These are phyloP conservation scores for Thumatha senex DNA, from an alignment of 2,888 invertebrate genomes.

Conservation along the genomic window DNA sequence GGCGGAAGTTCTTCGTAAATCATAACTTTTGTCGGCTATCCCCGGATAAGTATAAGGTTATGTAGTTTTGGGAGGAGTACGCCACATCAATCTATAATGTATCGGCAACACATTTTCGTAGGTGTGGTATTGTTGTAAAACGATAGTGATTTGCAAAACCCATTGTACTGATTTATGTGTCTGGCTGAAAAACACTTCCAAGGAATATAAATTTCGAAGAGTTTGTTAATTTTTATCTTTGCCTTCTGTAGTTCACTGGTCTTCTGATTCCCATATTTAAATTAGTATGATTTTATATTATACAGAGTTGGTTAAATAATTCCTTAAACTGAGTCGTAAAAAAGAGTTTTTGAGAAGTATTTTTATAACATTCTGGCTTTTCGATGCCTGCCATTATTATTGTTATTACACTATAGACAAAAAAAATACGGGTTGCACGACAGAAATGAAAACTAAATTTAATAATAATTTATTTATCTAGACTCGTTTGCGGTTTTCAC, in stretches of 20 bases:
- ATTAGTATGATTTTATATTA: no score
- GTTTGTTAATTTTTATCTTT: constrained; percentile 15
- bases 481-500: no score
- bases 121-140: constrained; percentile 26
- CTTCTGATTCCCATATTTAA: no score
- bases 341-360: no score
- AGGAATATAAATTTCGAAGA: constrained; percentile 12
- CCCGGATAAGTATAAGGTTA: constrained; percentile 61
- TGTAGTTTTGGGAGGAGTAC: constrained; percentile 59
- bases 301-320: no score
- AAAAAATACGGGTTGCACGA: no score
- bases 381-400: no score
- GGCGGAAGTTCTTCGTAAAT: constrained; percentile 64
- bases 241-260: neutral
- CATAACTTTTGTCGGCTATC: constrained; percentile 70
- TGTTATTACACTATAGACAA: no score
- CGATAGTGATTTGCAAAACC: constrained; percentile 65
- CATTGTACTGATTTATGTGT: constrained; percentile 70
- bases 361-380: no score
- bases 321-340: no score
- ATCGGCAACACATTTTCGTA: constrained; percentile 38
- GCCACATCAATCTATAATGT: constrained; percentile 55
- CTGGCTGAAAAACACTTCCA: constrained; percentile 35
- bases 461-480: no score
- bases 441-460: no score